Base-by-base conservation (phyloP, 1,140 invertebrate species). In the Colletes gigas region DNA sequence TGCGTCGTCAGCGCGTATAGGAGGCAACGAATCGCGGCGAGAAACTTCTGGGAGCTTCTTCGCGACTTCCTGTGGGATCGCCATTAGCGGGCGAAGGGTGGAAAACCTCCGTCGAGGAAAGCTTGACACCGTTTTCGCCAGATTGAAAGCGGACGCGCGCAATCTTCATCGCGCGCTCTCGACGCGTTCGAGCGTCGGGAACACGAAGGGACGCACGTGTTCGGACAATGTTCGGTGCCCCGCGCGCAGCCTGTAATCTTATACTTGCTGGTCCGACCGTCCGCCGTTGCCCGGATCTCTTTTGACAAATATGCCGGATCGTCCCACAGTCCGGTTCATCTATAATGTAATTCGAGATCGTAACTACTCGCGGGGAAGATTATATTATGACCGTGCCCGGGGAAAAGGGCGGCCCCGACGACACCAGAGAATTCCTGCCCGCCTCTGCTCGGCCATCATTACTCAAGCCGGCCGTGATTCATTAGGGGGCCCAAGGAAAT, bases 331-430 rank as follows among this genome's bases (percentile, higher is more conserved):
- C 70, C 62, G 60, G 69, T 77, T 87, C 85, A 83, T 87, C 85
- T 81, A 86, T 87, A 87, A 87, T 81, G 85, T 87, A 87, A 87
- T 87, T 87, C 85, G 85, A 87, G 84, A 87, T 77, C 65, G 81
- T 86, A 87, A 87, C 85, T 86, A 80, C 71, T 74, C 77, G 54
- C 80, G 74, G 84, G 84, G 68, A 83, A 86, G 85, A 83, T 86
- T 83, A 75, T 80, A 81, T 79, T 78, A 78, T 67, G 39, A 55
- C 73, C 70, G 44, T 47, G 77, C 83, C 41, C 63, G 47, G 65
- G 78, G 72, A 77, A 83, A 70, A 86, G 80, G 62, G 60, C 66
- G 62, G 70, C 70, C 70, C 9, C 78, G 39, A 62, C 55, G 72
- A 69, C 73, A 69, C 19, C 47, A n/a, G 60, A 71, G 79, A 83